A percentile compares a stretch with the other conserved stretches of the same genome.
phyloP scores from a whole-genome alignment of 2,888 invertebrate genomes.

The Lepidochitona cinerea region DNA sequence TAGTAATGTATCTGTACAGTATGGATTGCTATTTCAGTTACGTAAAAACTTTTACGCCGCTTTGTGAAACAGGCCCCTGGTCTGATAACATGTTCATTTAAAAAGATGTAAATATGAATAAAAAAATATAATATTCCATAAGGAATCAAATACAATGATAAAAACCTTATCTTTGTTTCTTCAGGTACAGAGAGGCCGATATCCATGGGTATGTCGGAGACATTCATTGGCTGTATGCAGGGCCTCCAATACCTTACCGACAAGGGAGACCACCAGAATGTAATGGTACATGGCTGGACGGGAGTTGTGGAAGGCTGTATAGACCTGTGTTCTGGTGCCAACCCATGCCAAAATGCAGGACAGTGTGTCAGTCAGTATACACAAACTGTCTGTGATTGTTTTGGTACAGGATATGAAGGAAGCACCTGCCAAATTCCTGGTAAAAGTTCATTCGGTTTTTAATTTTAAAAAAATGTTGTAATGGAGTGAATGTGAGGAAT shows the following conservation, averaged over 20 bases:
- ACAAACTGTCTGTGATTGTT: slow-evolving; percentile 91
- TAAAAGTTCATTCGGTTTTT: slow-evolving; percentile 76
- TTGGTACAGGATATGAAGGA: slow-evolving; percentile 92
- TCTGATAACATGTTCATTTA: too few species aligned
- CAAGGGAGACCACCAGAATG: slow-evolving; percentile 30
- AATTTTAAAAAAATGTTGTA: too few species aligned
- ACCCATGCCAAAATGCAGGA: slow-evolving; percentile 89
- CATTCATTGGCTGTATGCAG: slow-evolving; percentile 55
- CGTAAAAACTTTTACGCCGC: too few species aligned
- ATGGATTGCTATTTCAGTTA: too few species aligned
- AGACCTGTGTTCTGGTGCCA: slow-evolving; percentile 79
- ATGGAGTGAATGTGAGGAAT: too few species aligned
- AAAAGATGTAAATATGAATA: too few species aligned
- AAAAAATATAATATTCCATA: too few species aligned
- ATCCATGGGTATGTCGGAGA: slow-evolving; percentile 15
- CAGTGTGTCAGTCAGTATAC: slow-evolving; percentile 94
- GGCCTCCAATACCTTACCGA: slow-evolving; percentile 40
- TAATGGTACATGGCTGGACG: slow-evolving; percentile 29
- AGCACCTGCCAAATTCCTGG: slow-evolving; percentile 92
- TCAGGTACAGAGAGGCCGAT: slow-evolving; percentile 19
- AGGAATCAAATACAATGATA: too few species aligned
- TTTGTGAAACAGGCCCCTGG: too few species aligned
- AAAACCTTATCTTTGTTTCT: too few species aligned
- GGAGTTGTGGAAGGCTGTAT: slow-evolving; percentile 80
- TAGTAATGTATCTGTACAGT: too few species aligned